Percentiles rank a stretch among this genome's conserved stretches.
Conservation (phyloP, 2,797 vertebrate genomes). For the Pitangus sulphuratus region DNA sequence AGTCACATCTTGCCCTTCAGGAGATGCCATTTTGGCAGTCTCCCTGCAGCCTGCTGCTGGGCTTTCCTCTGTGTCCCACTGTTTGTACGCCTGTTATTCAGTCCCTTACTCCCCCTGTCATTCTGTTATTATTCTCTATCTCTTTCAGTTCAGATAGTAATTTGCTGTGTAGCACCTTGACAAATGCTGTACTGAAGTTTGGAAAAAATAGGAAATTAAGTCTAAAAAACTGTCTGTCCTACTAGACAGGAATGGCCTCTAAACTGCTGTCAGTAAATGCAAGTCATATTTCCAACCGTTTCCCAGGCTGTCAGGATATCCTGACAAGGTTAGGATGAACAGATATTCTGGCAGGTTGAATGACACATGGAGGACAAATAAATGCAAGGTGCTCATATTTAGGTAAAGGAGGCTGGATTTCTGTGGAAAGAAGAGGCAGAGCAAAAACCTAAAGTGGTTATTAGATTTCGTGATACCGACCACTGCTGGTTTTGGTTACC, state of each 20-base stretch:
- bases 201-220: neutral
- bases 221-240: neutral
- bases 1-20: neutral
- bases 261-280: neutral
- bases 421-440: slow-evolving; percentile 4
- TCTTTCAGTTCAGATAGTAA: neutral
- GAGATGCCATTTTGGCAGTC: neutral
- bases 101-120: neutral
- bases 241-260: neutral
- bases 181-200: neutral
- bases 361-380: neutral
- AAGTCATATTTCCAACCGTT: neutral
- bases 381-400: neutral
- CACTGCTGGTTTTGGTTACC: slow-evolving; percentile 50
- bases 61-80: neutral
- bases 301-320: neutral
- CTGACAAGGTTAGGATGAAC: neutral
- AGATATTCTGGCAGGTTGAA: neutral
- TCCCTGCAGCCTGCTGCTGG: neutral
- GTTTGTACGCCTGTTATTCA: neutral
- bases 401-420: neutral
- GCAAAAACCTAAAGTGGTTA: slow-evolving; percentile 22
- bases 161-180: neutral
- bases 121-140: neutral
- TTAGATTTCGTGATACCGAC: neutral